Evolutionary conservation across 2,113 vertebrate species (phyloP).

Genomic region (Lampris incognitus): DNA sequence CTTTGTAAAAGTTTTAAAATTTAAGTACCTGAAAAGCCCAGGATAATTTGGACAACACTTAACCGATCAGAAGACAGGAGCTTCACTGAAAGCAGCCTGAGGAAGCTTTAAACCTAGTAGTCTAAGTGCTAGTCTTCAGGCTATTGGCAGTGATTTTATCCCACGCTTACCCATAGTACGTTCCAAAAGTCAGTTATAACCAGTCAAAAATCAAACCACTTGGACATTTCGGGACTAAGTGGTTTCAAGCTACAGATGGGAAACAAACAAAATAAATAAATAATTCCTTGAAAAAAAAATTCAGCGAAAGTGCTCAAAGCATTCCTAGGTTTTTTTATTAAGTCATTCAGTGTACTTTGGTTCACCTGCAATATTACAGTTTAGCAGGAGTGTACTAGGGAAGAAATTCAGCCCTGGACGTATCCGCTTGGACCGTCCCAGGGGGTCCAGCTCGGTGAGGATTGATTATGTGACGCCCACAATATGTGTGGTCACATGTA

Average conservation of each 20-base stretch:
- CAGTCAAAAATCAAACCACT: constrained; percentile 12
- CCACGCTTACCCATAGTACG: background rate
- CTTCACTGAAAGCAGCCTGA: constrained; percentile 36
- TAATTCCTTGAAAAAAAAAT: too few relatives aligned
- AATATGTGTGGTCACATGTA: too few relatives aligned
- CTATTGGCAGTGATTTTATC: background rate
- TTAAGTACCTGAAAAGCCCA: constrained; percentile 80
- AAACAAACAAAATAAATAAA: too few relatives aligned
- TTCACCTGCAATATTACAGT: too few relatives aligned
- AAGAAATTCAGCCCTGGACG: too few relatives aligned
- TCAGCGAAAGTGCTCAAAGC: too few relatives aligned
- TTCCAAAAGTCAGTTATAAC: constrained; percentile 6
- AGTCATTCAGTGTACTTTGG: too few relatives aligned
- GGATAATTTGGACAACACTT: constrained; percentile 68
- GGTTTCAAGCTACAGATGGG: background rate
- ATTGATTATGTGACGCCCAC: too few relatives aligned
- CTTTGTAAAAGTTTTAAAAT: constrained; percentile 83
- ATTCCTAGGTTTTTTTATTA: too few relatives aligned
- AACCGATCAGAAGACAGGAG: constrained; percentile 63
- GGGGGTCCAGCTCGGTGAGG: too few relatives aligned
- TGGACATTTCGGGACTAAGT: constrained; percentile 19
- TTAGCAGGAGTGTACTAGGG: too few relatives aligned
- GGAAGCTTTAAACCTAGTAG: constrained; percentile 34
- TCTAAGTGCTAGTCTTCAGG: background rate
- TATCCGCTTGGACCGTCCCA: too few relatives aligned